Evolutionary conservation across 2,113 vertebrate species (phyloP).

Genomic region (Oncorhynchus keta): DNA sequence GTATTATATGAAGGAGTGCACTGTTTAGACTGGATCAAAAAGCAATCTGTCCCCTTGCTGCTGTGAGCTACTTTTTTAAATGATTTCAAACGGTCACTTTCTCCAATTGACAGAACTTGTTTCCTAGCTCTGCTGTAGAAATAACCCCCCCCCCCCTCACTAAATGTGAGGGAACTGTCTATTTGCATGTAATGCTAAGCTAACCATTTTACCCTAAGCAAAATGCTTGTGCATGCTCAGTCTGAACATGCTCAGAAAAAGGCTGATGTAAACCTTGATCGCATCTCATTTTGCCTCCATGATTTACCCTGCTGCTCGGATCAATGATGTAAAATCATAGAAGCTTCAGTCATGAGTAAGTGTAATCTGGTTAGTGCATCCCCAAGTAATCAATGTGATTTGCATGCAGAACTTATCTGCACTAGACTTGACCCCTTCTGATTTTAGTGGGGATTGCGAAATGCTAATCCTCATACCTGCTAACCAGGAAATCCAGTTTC

Average conservation of each 20-base stretch:
- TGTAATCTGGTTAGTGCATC: neutral
- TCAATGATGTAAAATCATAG: constrained; percentile 5
- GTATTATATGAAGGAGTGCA: too few species aligned
- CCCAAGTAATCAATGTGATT: neutral
- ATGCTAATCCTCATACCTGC: constrained; percentile 5
- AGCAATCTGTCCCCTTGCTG: too few species aligned
- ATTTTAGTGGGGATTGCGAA: constrained; percentile 13
- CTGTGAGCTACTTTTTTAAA: too few species aligned
- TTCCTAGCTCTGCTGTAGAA: too few species aligned
- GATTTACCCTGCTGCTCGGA: constrained; percentile 17
- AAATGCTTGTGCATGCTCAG: neutral
- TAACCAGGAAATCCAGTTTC: constrained; percentile 15
- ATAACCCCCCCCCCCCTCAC: too few species aligned
- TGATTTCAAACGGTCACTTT: too few species aligned
- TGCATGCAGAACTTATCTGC: constrained; percentile 13
- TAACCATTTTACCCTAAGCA: too few species aligned
- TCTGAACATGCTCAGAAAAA: neutral
- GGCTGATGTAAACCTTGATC: neutral
- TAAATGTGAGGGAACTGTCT: neutral
- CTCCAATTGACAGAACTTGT: too few species aligned
- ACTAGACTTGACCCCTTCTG: neutral
- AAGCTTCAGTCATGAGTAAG: constrained; percentile 6
- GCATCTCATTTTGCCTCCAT: constrained; percentile 9
- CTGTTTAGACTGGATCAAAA: too few species aligned
- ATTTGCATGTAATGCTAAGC: neutral